These are phyloP conservation scores for Dicrurus megarhynchus DNA, from an alignment of 2,113 vertebrate genomes.

Conservation along the genomic window DNA sequence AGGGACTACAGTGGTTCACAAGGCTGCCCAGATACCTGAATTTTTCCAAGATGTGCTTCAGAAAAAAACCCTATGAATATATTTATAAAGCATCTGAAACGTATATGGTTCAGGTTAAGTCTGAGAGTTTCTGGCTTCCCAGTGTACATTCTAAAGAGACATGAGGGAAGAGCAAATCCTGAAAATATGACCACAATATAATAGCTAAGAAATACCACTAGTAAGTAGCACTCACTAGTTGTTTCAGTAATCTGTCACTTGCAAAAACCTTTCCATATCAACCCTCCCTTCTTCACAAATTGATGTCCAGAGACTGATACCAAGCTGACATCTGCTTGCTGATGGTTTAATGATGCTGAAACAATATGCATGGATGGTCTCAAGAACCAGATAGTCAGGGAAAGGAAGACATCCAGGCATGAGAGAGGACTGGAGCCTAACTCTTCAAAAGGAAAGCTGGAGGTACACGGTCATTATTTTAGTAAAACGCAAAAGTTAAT, in stretches of 20 bases:
- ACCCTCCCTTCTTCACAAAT: neutral
- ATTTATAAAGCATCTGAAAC: neutral
- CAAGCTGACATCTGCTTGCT: neutral
- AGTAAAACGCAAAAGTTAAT: neutral
- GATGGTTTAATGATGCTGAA: neutral
- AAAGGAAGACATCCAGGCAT: neutral
- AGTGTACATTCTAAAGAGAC: neutral
- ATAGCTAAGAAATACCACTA: neutral
- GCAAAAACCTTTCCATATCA: neutral
- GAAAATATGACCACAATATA: neutral
- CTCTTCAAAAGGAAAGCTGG: neutral
- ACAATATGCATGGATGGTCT: neutral
- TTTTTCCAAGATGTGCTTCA: neutral
- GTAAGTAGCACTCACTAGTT: neutral
- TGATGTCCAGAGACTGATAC: neutral
- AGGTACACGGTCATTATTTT: neutral
- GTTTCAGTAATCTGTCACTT: neutral
- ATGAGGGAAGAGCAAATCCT: neutral
- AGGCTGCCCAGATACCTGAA: neutral
- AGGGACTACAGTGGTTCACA: neutral
- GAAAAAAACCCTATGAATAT: neutral
- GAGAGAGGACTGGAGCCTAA: neutral
- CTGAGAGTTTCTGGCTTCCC: neutral
- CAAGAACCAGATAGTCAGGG: neutral
- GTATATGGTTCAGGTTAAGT: neutral